A percentile compares a stretch with the other conserved stretches of the same genome.
Conservation (phyloP, 2,797 vertebrate genomes). For the Hyperoplus lanceolatus region DNA sequence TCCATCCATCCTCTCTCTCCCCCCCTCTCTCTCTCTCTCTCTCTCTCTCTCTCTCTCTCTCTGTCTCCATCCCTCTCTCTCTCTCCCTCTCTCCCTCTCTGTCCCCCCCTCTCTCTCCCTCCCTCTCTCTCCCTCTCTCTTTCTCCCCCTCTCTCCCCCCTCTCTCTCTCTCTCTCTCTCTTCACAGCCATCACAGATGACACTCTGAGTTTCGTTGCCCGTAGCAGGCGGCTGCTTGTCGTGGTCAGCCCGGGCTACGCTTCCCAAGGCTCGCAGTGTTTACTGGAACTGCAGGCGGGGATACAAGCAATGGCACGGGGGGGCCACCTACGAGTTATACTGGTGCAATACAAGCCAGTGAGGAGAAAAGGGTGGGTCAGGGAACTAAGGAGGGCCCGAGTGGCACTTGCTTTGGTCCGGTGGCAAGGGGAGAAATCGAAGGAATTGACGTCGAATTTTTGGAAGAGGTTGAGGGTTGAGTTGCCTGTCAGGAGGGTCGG, state of each 20-base stretch:
- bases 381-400: conserved; percentile 90
- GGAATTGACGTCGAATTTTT: conserved; percentile 91
- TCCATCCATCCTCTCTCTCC: conserved; percentile 16
- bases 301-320: conserved; percentile 92
- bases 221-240: conserved; percentile 94
- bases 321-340: conserved; percentile 92
- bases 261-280: conserved; percentile 92
- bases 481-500: conserved; percentile 86
- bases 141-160: too few species aligned
- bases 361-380: conserved; percentile 87
- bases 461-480: conserved; percentile 94
- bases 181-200: conserved; percentile 96
- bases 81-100: too few species aligned
- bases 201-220: conserved; percentile 95
- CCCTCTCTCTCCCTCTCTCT: too few species aligned
- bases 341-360: conserved; percentile 92
- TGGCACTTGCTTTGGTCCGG: conserved; percentile 90
- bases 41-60: too few species aligned
- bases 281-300: conserved; percentile 96
- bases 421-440: conserved; percentile 94
- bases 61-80: too few species aligned
- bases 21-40: too few species aligned
- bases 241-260: conserved; percentile 93
- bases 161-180: conserved; percentile 33
- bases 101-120: too few species aligned